Conservation (phyloP, 2,888 invertebrate species). For the Hypercompe scribonia region DNA sequence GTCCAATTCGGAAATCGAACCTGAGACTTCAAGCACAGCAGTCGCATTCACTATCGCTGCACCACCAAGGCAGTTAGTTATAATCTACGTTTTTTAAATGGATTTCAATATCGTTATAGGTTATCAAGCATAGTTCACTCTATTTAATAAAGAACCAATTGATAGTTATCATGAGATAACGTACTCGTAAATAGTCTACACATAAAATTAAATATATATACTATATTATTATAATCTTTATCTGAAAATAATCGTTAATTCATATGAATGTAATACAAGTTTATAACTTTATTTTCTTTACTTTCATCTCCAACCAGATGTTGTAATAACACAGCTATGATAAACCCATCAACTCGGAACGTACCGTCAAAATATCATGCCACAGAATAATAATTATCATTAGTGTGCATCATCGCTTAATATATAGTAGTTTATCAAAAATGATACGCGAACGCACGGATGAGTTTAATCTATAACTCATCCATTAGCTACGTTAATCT, state of each 20-base stretch:
- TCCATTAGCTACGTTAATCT: neutral
- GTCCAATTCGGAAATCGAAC: too few species aligned
- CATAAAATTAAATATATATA: neutral
- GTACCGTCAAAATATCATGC: slow-evolving; percentile 1
- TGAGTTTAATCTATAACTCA: slow-evolving; percentile 1
- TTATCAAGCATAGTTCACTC: too few species aligned
- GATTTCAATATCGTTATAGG: too few species aligned
- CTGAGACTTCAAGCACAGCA: too few species aligned
- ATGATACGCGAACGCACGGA: neutral
- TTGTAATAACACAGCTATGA: slow-evolving; percentile 10
- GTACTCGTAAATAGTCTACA: neutral
- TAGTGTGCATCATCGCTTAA: neutral
- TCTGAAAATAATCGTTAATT: neutral
- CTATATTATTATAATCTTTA: neutral
- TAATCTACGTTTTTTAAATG: too few species aligned
- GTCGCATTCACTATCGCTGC: too few species aligned
- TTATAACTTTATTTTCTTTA: slow-evolving; percentile 12
- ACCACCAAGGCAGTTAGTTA: too few species aligned
- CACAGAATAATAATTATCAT: neutral
- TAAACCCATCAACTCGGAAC: slow-evolving; percentile 9
- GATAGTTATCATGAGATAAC: too few species aligned
- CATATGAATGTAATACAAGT: slow-evolving; percentile 1
- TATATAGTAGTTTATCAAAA: slow-evolving; percentile 2
- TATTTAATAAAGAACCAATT: too few species aligned
- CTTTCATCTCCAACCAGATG: slow-evolving; percentile 23